phyloP scores from a whole-genome alignment of 2,888 invertebrate genomes.

The Brassicogethes aeneus region DNA sequence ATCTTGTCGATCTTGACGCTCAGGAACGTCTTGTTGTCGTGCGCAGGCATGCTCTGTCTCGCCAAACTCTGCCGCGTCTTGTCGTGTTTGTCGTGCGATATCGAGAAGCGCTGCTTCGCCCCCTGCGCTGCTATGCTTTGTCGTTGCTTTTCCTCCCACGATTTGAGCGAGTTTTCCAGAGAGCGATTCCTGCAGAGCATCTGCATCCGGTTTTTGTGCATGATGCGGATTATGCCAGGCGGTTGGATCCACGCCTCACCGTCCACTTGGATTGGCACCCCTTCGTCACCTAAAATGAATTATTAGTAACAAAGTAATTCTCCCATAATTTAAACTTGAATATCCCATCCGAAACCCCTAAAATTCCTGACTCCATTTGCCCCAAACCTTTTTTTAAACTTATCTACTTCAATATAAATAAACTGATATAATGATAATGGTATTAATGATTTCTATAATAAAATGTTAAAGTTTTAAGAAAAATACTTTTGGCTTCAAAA shows the following conservation, averaged over 20 bases:
- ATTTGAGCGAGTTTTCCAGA: conserved; percentile 80
- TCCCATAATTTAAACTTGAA: too few species aligned
- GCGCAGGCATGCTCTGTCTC: conserved; percentile 38
- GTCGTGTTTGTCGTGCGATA: conserved; percentile 26
- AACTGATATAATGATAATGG: too few species aligned
- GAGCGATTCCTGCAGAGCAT: conserved; percentile 89
- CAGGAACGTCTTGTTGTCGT: conserved; percentile 35
- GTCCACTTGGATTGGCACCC: conserved; percentile 92
- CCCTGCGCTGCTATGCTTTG: conserved; percentile 46
- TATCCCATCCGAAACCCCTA: too few species aligned
- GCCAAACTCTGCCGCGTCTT: conserved; percentile 36
- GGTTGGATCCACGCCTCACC: conserved; percentile 98
- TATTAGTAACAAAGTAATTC: too few species aligned
- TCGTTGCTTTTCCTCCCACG: conserved; percentile 79
- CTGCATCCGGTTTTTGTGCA: conserved; percentile 95
- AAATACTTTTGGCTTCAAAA: too few species aligned
- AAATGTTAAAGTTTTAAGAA: too few species aligned
- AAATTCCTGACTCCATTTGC: too few species aligned
- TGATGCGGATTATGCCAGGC: conserved; percentile 90
- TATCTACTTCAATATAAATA: too few species aligned
- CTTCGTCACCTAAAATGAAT: conserved; percentile 64
- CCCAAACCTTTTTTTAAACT: too few species aligned
- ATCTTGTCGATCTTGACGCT: conserved; percentile 38
- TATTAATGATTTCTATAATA: too few species aligned
- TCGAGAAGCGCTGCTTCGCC: conserved; percentile 37